phyloP scores from a whole-genome alignment of 2,113 vertebrate genomes.

The Epinephelus moara region DNA sequence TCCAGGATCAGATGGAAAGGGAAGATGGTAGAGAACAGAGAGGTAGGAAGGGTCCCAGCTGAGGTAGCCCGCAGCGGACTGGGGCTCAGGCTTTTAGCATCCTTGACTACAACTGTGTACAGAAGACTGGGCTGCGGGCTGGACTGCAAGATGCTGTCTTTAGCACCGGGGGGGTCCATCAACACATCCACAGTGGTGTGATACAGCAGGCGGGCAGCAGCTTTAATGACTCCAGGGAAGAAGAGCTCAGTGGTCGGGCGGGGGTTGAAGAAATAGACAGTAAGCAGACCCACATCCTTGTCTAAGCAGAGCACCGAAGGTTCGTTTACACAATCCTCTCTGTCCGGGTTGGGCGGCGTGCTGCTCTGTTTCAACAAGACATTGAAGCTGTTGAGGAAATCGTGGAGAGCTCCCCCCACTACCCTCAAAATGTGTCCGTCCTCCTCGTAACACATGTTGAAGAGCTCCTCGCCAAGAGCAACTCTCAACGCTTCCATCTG shows the following conservation, averaged over 20 bases:
- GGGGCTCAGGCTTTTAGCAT: conserved; percentile 87
- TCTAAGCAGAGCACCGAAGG: conserved; percentile 96
- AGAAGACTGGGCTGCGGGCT: conserved; percentile 92
- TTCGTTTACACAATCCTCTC: conserved; percentile 85
- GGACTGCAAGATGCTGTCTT: conserved; percentile 89
- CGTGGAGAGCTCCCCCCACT: conserved; percentile 95
- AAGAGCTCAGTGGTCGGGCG: conserved; percentile 90
- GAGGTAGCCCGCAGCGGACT: conserved; percentile 92
- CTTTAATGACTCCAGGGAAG: conserved; percentile 94
- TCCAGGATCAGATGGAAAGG: conserved; percentile 98
- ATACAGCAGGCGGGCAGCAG: conserved; percentile 91
- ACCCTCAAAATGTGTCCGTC: conserved; percentile 93
- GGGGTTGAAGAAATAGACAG: conserved; percentile 96
- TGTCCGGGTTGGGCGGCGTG: conserved; percentile 72
- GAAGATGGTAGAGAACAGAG: conserved; percentile 95
- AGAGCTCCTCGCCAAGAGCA: conserved; percentile 93
- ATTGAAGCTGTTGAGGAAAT: conserved; percentile 98
- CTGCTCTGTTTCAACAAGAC: conserved; percentile 95
- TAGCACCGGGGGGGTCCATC: conserved; percentile 85
- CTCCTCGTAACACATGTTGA: conserved; percentile 96
- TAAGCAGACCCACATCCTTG: conserved; percentile 92
- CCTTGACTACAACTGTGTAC: conserved; percentile 91
- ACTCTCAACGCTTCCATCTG: conserved; percentile 86
- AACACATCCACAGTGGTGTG: conserved; percentile 91
- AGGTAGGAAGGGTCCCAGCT: conserved; percentile 91